Evolutionary conservation across 2,888 invertebrate species (phyloP), one percentile per base, ranked within the genome.

Genomic region (Dyspetes luteomarginatus): DNA sequence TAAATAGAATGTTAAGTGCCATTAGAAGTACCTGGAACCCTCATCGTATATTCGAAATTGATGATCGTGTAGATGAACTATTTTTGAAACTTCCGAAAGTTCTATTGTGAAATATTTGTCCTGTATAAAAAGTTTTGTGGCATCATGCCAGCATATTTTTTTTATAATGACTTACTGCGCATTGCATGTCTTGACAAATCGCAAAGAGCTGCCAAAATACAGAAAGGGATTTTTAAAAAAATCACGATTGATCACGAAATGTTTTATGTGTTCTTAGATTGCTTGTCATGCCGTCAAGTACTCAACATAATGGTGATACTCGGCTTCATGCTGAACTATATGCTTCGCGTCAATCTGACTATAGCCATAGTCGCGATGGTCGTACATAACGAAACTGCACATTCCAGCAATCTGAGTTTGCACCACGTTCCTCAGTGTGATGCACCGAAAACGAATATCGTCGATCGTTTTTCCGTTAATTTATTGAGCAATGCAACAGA

Each of bases 311-410:
- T 97, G 95, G 97, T 97, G 72, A 95, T 97, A 84, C 93, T 97
- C 82, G 97, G 97, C 81, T 97, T 97, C 93, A 97, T 97, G 96
- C 93, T 97, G 93, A 97, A 97, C 93, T 97, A 97, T 94, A 97
- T 97, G 92, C 93, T 97, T 36, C 94, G 97, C 65, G 97, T 97
- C 73, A 97, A 97, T 93, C 93, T 97, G 71, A 97, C 97, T 79
- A 96, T 97, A 83, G 97, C 97, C 81, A 96, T 97, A 85, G 97
- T 97, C 52, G 96, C 95, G 87, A 97, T 97, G 97, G 94, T 96
- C 68, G 64, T 86, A 19, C 91, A 92, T 12, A 92, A 90, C 81
- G 78, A 84, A 22, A 83, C 68, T 15, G 76, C 67, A 72, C 86
- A 87, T 84, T 83, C 84, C 77, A 81, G 77, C 36, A 65, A 81